Base-by-base conservation (phyloP, 2,797 vertebrate species). In the Echeneis naucrates region DNA sequence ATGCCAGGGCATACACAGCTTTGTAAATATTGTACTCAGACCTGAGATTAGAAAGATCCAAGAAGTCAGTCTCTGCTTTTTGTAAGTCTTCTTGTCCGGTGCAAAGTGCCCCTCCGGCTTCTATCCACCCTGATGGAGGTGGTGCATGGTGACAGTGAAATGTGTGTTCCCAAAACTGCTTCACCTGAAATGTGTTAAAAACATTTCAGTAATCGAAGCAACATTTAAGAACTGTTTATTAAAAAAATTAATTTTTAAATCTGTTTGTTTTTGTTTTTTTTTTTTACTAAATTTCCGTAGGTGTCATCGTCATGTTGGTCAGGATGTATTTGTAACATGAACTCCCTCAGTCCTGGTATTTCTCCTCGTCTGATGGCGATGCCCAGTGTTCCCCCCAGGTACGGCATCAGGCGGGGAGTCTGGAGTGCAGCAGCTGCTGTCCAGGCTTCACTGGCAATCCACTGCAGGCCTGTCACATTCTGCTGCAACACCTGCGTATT, bases 1-100 rank as follows among this genome's bases (percentile, higher is more conserved):
- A 57, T 0, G 92, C 92, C 27, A 94, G 79, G 26, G 92, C 87
- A 78, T 93, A 93, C 64, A 94, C 93, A 32, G 92, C 92, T 71
- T 94, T 90, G 65, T 92, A 89, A 0, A 90, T 45, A 44, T 91
- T 92, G 23, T 92, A 89, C 44, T 89, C 84, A 23, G 82, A 65
- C 63, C 87, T 87, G 50, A 93, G 84, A 27, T 81, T 67, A 12
- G 76, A 78, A 11, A 83, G 21, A 63, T 94, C 91, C n/a, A 79
- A 83, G 44, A 90, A 89, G 13, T 78, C 78, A 14, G 62, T 86
- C 8, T 88, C 56, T 24, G 48, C 61, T 55, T 23, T 54, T 1
- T 52, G 19, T 2, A 91, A n/a, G 48, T 81, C 67, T 60, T 92
- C 90, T 23, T 84, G 33, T 62, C 83, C 88, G 50, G 89, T 86